Percentiles rank a stretch among this genome's conserved stretches.
phyloP scores from a whole-genome alignment of 2,113 vertebrate genomes.

The Brachionichthys hirsutus region DNA sequence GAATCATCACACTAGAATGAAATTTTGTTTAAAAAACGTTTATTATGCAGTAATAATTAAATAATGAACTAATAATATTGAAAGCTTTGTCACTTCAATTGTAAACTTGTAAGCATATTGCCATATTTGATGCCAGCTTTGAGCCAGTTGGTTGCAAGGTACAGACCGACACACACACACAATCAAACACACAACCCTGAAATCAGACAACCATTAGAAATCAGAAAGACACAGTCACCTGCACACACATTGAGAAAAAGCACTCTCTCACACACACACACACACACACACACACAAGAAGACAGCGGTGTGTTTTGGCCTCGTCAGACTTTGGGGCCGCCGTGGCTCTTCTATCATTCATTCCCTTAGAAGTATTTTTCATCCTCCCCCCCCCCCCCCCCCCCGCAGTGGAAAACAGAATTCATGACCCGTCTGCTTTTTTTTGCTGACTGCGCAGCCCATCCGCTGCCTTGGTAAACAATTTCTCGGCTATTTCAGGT shows the following conservation, averaged over 20 bases:
- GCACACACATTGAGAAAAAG: too few species aligned
- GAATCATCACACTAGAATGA: too few species aligned
- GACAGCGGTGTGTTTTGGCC: slow-evolving; percentile 27
- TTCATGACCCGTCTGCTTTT: slow-evolving; percentile 72
- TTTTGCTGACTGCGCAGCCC: slow-evolving; percentile 63
- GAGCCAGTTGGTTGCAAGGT: too few species aligned
- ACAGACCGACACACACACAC: too few species aligned
- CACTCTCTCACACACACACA: slow-evolving; percentile 25
- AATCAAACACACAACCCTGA: background rate
- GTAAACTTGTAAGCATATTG: too few species aligned
- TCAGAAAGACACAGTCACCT: too few species aligned
- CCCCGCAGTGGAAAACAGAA: slow-evolving; percentile 61
- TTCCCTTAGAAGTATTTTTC: slow-evolving; percentile 59
- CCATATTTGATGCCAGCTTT: too few species aligned
- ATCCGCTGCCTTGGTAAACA: slow-evolving; percentile 50
- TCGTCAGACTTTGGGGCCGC: slow-evolving; percentile 40
- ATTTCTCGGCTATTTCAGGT: slow-evolving; percentile 52
- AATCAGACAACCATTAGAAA: too few species aligned
- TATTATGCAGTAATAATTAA: too few species aligned
- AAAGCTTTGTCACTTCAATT: too few species aligned
- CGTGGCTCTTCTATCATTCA: slow-evolving; percentile 59
- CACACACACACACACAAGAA: slow-evolving; percentile 2
- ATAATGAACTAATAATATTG: too few species aligned
- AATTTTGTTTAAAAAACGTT: too few species aligned
- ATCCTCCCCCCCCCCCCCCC: slow-evolving; percentile 19